Base-by-base conservation (phyloP, 2,113 vertebrate species). In the Indicator maculatus region DNA sequence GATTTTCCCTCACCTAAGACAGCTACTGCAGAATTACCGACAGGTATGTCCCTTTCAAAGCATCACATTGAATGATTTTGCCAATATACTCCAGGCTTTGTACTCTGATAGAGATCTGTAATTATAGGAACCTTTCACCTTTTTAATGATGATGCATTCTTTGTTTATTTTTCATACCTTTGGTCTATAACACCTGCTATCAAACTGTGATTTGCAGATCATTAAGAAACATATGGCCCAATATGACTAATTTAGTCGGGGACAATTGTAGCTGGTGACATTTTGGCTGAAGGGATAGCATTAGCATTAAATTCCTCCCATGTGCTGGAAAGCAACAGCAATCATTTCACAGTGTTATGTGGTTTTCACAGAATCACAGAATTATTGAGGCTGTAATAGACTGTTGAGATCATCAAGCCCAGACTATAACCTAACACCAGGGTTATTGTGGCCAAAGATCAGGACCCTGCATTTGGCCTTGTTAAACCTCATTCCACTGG, bases 191-290 rank as follows among this genome's bases (percentile, higher is more conserved):
- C 58, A 95, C 80, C 69, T 95, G 74, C 82, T 91, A 73, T 88
- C 36, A 75, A 93, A 87, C 36, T 73, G 41, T 90, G 61, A 93
- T 86, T 84, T 86, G 53, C 9, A 9, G 45, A 91, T 86, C 73
- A 75, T 94, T 90, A 95, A 58, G 77, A 95, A 97, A 75, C 76
- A 83, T 90, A 84, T 78, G 73, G 80, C 65, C 84, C 65, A 59
- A 81, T 82, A 83, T 78, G 88, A 93, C 93, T 94, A 80, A 91
- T 93, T 93, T 81, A 90, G 73, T 93, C 65, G 69, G 61, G 24
- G 95, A 75, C 16, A 83, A 89, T 83, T 81, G 58, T 72, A 12
- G 8, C 44, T 77, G 58, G 39, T 59, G 59, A 93, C 58, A 82
- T 90, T 91, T 86, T 88, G 69, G 69, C 70, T 50, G 44, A 90